phyloP scores from a whole-genome alignment of 2,113 vertebrate species.

The Caracal caracal region DNA sequence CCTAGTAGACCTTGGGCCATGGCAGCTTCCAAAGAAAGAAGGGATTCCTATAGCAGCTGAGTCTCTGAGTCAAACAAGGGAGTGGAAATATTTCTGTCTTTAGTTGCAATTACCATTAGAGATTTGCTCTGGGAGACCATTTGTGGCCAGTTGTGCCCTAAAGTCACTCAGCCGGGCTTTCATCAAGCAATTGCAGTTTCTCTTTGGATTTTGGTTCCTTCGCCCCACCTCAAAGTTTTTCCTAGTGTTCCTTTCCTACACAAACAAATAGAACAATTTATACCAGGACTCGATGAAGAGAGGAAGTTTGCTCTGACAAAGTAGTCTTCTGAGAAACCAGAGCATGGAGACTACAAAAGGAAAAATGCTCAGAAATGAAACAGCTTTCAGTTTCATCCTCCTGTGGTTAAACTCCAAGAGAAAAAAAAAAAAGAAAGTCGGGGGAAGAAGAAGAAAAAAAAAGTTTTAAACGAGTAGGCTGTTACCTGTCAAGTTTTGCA shows the following conservation, averaged over 20 bases:
- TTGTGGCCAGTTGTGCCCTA: neutral
- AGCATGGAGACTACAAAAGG: neutral
- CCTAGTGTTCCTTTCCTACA: neutral
- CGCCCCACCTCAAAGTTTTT: neutral
- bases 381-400: conserved; percentile 55
- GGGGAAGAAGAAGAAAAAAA: neutral
- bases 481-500: conserved; percentile 44
- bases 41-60: neutral
- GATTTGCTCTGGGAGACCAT: conserved; percentile 31
- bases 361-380: conserved; percentile 38
- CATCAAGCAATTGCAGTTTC: conserved; percentile 26
- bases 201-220: conserved; percentile 43
- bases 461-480: conserved; percentile 28
- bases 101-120: conserved; percentile 4
- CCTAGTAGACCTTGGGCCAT: neutral
- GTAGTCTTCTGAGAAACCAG: neutral
- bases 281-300: conserved; percentile 12
- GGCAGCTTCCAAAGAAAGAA: conserved; percentile 7
- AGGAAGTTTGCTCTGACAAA: neutral
- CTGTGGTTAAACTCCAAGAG: conserved; percentile 24
- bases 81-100: conserved; percentile 45
- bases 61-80: conserved; percentile 2
- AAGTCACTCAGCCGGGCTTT: conserved; percentile 53
- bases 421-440: neutral
- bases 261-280: conserved; percentile 40